Evolutionary conservation across 2,888 invertebrate genomes (phyloP).

Genomic region (Gymnocheta viridis): DNA sequence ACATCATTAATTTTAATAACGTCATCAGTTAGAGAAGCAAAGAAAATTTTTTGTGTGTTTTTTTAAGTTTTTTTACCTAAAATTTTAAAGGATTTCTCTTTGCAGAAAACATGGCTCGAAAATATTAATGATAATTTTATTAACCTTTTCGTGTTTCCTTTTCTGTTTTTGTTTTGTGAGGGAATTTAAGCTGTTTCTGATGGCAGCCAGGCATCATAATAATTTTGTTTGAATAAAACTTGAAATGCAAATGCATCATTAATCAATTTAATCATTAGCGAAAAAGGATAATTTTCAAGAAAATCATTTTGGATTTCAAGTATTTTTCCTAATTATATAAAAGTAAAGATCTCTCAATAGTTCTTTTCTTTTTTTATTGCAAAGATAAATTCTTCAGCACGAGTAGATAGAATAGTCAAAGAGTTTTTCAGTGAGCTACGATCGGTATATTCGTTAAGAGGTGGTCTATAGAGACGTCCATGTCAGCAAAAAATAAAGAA

Average conservation of each 20-base stretch:
- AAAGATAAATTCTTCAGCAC: too few relatives aligned
- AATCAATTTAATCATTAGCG: conserved; percentile 58
- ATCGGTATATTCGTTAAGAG: too few relatives aligned
- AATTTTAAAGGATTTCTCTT: not conserved
- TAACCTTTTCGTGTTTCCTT: not conserved
- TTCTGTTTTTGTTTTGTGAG: not conserved
- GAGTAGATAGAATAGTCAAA: too few relatives aligned
- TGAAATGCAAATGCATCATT: conserved; percentile 47
- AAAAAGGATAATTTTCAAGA: not conserved
- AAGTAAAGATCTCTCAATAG: not conserved
- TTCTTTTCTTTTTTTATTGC: too few relatives aligned
- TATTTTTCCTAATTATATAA: not conserved
- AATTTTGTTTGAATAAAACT: conserved; percentile 22
- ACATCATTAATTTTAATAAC: conserved; percentile 80
- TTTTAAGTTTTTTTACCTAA: conserved; percentile 39
- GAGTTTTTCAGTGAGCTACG: too few relatives aligned
- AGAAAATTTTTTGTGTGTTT: not conserved
- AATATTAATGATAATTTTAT: conserved; percentile 31
- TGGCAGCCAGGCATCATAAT: conserved; percentile 4
- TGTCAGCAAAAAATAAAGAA: too few relatives aligned
- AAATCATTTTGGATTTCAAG: not conserved
- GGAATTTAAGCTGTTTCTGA: conserved; percentile 41
- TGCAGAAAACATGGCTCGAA: conserved; percentile 9
- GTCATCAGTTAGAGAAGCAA: conserved; percentile 74
- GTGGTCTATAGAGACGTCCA: too few relatives aligned